Conservation (phyloP, 2,888 invertebrate genomes). For the Drosophila mulleri region DNA sequence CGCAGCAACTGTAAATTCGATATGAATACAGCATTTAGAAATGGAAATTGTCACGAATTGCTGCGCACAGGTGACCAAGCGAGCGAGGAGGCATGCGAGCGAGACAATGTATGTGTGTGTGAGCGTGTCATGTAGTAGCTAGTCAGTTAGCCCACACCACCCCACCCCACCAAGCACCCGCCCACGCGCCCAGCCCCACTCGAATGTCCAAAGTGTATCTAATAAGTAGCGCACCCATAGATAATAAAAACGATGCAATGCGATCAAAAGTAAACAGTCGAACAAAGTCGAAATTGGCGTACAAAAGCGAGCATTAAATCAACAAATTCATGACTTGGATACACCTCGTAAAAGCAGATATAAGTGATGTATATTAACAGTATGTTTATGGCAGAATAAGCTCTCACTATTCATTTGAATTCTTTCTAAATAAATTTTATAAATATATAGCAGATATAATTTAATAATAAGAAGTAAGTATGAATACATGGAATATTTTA, state of each 20-base stretch:
- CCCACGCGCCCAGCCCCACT: neutral
- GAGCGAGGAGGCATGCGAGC: conserved; percentile 22
- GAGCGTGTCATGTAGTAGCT: too few relatives aligned
- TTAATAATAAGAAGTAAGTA: too few relatives aligned
- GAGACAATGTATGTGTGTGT: conserved; percentile 11
- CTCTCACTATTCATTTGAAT: too few relatives aligned
- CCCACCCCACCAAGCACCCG: conserved; percentile 5
- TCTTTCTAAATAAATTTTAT: too few relatives aligned
- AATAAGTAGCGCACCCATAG: conserved; percentile 53
- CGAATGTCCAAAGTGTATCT: conserved; percentile 31
- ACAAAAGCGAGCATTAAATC: conserved; percentile 16
- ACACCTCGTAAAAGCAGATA: conserved; percentile 23
- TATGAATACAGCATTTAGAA: conserved; percentile 27
- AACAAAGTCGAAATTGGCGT: conserved; percentile 52
- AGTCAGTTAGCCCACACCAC: too few relatives aligned
- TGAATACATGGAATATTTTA: too few relatives aligned
- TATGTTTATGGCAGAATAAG: too few relatives aligned
- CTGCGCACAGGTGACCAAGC: conserved; percentile 51
- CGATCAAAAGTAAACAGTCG: conserved; percentile 47
- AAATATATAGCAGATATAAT: too few relatives aligned
- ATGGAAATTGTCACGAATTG: conserved; percentile 59
- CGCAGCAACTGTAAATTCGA: conserved; percentile 52
- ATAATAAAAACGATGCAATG: conserved; percentile 51
- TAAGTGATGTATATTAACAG: too few relatives aligned
- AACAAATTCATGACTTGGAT: neutral